Conservation (phyloP, 2,797 vertebrate genomes). For the Lagorchestes hirsutus region DNA sequence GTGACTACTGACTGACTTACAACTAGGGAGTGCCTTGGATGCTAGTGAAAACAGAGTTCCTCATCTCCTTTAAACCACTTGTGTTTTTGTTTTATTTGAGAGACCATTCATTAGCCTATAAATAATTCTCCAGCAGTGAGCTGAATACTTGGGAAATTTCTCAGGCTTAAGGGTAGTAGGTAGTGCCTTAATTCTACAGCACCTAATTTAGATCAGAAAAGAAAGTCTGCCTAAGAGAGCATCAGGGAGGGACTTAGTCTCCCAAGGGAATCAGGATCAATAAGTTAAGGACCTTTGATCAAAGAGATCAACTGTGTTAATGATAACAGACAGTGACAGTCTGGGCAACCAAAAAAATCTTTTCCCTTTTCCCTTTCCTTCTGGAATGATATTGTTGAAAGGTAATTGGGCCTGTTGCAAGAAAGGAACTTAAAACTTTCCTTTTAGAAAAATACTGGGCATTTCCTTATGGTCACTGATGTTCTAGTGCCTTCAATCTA, state of each 20-base stretch:
- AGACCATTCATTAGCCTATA: neutral
- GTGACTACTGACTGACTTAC: no score
- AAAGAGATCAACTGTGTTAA: slow-evolving; percentile 19
- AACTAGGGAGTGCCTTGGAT: no score
- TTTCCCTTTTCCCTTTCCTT: slow-evolving; percentile 56
- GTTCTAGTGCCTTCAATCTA: slow-evolving; percentile 43
- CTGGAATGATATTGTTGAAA: slow-evolving; percentile 55
- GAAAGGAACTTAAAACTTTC: slow-evolving; percentile 61
- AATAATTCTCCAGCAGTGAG: no score
- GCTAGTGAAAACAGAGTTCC: no score
- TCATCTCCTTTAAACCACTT: neutral
- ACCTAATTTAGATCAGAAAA: neutral
- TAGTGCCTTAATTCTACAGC: neutral
- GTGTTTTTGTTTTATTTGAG: neutral
- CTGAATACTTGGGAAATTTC: no score
- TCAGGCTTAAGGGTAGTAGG: neutral
- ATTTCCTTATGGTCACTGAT: slow-evolving; percentile 60
- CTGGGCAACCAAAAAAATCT: neutral
- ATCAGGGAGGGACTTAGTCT: neutral
- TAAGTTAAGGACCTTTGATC: slow-evolving; percentile 39
- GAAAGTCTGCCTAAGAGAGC: neutral
- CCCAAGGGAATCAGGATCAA: neutral
- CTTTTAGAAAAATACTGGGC: slow-evolving; percentile 28
- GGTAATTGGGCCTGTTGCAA: slow-evolving; percentile 54
- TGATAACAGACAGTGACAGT: slow-evolving; percentile 48